Evolutionary conservation across 2,797 vertebrate genomes (phyloP).

Genomic region (Anniella stebbinsi): DNA sequence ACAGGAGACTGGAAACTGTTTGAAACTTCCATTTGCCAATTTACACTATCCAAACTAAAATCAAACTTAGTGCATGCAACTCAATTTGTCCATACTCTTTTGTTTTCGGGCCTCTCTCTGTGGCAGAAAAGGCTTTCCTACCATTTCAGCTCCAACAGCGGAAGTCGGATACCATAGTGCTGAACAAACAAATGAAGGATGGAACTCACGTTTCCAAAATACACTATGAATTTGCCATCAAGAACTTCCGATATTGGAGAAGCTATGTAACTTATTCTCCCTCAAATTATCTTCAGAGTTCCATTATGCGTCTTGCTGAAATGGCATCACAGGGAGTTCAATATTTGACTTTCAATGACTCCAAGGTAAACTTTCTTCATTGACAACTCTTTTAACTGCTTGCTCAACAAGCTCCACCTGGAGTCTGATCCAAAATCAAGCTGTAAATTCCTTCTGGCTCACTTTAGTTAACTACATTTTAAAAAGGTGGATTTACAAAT

Average conservation of each 20-base stretch:
- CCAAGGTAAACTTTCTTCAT: constrained; percentile 28
- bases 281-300: not conserved
- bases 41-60: too few relatives aligned
- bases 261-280: not conserved
- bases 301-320: constrained; percentile 14
- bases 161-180: constrained; percentile 12
- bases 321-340: constrained; percentile 1
- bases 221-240: not conserved
- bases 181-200: constrained; percentile 56
- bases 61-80: not conserved
- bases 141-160: not conserved
- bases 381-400: constrained; percentile 30
- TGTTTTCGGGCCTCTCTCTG: not conserved
- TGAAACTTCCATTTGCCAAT: too few relatives aligned
- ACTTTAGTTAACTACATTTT: constrained; percentile 18
- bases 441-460: constrained; percentile 10
- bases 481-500: not conserved
- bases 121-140: not conserved
- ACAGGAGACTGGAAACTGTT: too few relatives aligned
- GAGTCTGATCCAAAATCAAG: not conserved
- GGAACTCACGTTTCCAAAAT: not conserved
- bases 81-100: not conserved
- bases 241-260: not conserved
- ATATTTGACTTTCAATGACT: constrained; percentile 1
- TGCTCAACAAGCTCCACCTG: constrained; percentile 21